Conservation (phyloP, 1,140 invertebrate species). For the Dreissena rostriformis region DNA sequence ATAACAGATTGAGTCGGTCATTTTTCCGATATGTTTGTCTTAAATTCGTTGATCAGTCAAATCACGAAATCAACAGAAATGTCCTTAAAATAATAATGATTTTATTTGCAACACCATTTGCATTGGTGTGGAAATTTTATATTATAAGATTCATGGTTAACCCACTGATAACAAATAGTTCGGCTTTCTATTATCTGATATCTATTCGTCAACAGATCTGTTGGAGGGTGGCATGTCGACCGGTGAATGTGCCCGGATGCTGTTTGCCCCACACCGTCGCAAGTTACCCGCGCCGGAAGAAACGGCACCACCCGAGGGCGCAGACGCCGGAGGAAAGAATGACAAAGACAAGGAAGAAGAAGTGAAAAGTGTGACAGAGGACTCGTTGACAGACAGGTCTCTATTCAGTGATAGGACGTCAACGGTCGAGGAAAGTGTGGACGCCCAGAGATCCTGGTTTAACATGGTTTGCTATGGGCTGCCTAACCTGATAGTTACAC, state of each 20-base stretch:
- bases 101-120: no score
- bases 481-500: slow-evolving; percentile 78
- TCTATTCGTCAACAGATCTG: slow-evolving; percentile 69
- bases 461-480: slow-evolving; percentile 80
- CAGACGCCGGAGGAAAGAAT: slow-evolving; percentile 25
- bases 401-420: slow-evolving; percentile 14
- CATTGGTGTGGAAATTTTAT: no score
- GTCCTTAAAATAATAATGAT: no score
- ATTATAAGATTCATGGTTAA: no score
- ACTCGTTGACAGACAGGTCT: slow-evolving; percentile 22
- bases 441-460: slow-evolving; percentile 69
- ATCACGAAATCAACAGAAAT: no score
- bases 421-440: slow-evolving; percentile 53
- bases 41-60: no score
- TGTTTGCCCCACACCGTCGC: slow-evolving; percentile 70
- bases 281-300: slow-evolving; percentile 62
- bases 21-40: no score
- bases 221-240: slow-evolving; percentile 75
- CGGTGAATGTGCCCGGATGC: slow-evolving; percentile 73
- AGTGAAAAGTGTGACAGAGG: slow-evolving; percentile 8
- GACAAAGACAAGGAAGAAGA: slow-evolving; percentile 36
- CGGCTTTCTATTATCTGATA: no score
- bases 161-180: no score
- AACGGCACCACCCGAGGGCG: slow-evolving; percentile 1
- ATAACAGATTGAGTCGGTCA: no score